Percentiles rank a stretch among this genome's conserved stretches.
phyloP scores from a whole-genome alignment of 2,888 invertebrate genomes.

The Onthophagus sagittarius region DNA sequence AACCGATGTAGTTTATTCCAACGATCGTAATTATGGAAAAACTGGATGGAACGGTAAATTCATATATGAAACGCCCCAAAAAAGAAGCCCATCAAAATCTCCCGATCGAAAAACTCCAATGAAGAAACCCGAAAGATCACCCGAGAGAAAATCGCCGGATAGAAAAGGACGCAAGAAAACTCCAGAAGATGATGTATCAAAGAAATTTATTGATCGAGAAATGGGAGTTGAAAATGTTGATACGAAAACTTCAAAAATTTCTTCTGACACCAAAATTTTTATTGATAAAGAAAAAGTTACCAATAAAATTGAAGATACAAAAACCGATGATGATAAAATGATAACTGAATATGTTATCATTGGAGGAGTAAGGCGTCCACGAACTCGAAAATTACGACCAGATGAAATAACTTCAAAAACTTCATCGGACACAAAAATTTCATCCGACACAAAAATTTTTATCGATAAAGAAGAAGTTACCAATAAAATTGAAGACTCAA shows the following conservation, averaged over 20 bases:
- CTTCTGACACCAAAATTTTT: slow-evolving; percentile 14
- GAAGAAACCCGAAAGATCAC: background rate
- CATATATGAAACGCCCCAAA: slow-evolving; percentile 38
- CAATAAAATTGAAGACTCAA: background rate
- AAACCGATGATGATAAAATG: background rate
- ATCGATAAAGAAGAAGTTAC: slow-evolving; percentile 16
- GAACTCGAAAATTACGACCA: background rate
- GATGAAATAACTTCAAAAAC: background rate
- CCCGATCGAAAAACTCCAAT: slow-evolving; percentile 14
- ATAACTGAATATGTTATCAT: slow-evolving; percentile 15
- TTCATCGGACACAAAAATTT: slow-evolving; percentile 8
- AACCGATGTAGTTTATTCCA: slow-evolving; percentile 44
- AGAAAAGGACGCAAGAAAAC: background rate
- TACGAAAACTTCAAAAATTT: background rate
- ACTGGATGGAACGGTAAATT: slow-evolving; percentile 48
- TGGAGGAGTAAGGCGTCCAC: slow-evolving; percentile 16
- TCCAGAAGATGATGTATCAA: background rate
- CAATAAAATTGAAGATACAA: background rate
- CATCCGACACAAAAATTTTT: slow-evolving; percentile 13
- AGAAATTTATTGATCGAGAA: background rate
- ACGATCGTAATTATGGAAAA: slow-evolving; percentile 46
- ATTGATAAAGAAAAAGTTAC: slow-evolving; percentile 16
- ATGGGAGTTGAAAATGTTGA: background rate
- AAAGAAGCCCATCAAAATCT: background rate
- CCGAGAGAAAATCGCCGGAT: slow-evolving; percentile 17